Conservation (phyloP, 53 echinoderm and acorn worm genomes). For the Holothuria leucospilota region DNA sequence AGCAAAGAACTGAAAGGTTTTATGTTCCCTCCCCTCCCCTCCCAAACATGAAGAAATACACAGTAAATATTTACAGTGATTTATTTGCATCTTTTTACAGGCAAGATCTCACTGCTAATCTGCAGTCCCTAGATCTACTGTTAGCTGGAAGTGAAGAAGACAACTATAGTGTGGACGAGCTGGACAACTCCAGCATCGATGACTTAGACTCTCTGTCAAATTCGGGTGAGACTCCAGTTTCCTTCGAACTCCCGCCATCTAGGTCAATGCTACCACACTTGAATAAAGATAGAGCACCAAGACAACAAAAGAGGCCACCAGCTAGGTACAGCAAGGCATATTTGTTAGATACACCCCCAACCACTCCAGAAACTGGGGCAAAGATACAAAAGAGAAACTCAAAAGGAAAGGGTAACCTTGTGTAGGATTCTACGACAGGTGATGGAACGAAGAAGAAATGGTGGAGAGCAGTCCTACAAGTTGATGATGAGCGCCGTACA, state of each 20-base stretch:
- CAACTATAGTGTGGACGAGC: conserved; percentile 82
- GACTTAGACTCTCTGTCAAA: conserved; percentile 52
- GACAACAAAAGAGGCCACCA: conserved; percentile 78
- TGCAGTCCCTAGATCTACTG: conserved; percentile 77
- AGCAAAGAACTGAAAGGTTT: too few relatives aligned
- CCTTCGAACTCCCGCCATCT: conserved; percentile 82
- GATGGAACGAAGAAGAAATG: conserved; percentile 3
- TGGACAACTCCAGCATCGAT: conserved; percentile 73
- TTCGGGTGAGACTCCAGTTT: conserved; percentile 59
- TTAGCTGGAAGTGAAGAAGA: conserved; percentile 83
- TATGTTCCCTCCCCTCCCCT: too few relatives aligned
- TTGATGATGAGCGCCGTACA: too few relatives aligned
- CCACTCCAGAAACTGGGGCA: conserved; percentile 12
- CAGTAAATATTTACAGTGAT: neutral
- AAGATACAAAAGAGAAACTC: conserved; percentile 3
- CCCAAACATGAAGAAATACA: too few relatives aligned
- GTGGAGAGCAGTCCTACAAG: too few relatives aligned
- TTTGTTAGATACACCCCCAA: conserved; percentile 45
- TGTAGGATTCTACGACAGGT: conserved; percentile 9
- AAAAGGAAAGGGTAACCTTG: conserved; percentile 17
- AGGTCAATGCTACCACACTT: conserved; percentile 77
- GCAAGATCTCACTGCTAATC: conserved; percentile 82
- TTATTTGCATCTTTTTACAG: conserved; percentile 44
- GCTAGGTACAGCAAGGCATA: conserved; percentile 64
- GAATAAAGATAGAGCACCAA: conserved; percentile 86